Evolutionary conservation across 1,140 invertebrate species (phyloP).

Genomic region (Micrasema longulum): DNA sequence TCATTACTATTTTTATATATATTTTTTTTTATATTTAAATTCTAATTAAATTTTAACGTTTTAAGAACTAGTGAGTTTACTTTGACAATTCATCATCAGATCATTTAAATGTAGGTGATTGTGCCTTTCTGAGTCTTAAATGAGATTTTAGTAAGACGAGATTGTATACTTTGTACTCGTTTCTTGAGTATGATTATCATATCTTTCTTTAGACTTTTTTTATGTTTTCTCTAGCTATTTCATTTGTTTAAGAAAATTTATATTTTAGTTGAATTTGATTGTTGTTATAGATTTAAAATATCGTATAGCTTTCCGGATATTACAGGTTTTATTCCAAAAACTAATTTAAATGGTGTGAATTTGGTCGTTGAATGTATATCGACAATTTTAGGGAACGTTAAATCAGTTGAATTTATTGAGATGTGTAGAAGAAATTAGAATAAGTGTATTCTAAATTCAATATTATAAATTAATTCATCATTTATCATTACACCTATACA

Average conservation of each 20-base stretch:
- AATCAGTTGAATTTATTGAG: slow-evolving; percentile 5
- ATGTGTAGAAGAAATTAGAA: not conserved
- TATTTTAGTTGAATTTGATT: slow-evolving; percentile 55
- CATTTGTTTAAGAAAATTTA: slow-evolving; percentile 55
- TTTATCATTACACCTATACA: not conserved
- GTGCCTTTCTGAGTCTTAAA: slow-evolving; percentile 14
- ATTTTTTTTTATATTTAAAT: not conserved
- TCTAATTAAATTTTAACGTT: slow-evolving; percentile 6
- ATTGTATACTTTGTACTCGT: slow-evolving; percentile 54
- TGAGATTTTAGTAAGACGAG: slow-evolving; percentile 15
- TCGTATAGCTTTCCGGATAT: slow-evolving; percentile 53
- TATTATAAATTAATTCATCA: not conserved
- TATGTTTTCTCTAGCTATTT: slow-evolving; percentile 53
- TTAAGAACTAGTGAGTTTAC: not conserved
- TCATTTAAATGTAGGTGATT: slow-evolving; percentile 19
- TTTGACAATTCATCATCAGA: slow-evolving; percentile 6
- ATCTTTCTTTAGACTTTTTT: slow-evolving; percentile 53
- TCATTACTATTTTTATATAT: slow-evolving; percentile 5
- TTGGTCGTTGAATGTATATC: slow-evolving; percentile 57
- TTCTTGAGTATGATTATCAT: slow-evolving; percentile 54
- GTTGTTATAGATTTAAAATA: slow-evolving; percentile 56
- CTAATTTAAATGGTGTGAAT: slow-evolving; percentile 61
- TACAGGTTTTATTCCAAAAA: slow-evolving; percentile 59
- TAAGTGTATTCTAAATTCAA: not conserved
- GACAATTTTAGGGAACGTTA: too few species aligned